Base-by-base conservation (phyloP, 2,888 invertebrate species). In the Latrodectus elegans region DNA sequence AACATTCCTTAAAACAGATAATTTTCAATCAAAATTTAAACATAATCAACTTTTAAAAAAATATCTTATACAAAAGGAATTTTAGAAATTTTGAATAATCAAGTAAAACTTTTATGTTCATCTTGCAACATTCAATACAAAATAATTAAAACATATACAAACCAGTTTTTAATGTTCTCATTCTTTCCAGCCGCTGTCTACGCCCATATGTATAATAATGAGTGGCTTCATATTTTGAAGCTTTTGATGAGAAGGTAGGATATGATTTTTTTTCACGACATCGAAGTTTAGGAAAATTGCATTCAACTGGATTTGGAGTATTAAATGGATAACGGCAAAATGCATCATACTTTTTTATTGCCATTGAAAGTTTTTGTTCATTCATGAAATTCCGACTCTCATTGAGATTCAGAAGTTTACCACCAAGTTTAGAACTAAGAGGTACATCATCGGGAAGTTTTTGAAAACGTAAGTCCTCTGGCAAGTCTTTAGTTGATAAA, bases 261-360 rank as follows among this genome's bases (percentile, higher is more conserved):
- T 87, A 87, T 6, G 55, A 60, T 53, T 80, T 80, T 26, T 86
- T 81, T 8, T 81, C 81, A 15, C 86, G 53, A 15, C 76, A 87
- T 12, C 86, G 52, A 38, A 87, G 26, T 17, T 86, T 86, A 6
- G 81, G 86, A 53, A 81, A 80, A 52, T 82, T 60, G 67, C 84
- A 84, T 4, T 49, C 17, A 26, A 49, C 26, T 12, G 64, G 76
- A 0, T 73, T 64, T 10, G 55, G 17, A 10, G 77, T n/a, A 67
- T 85, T 85, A 51, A 80, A 70, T 10, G 80, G 85, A 17, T 75
- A 74, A n/a, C 85, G 78, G 52, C 85, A 86, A 70, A 71, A 86
- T 15, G 26, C 64, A 15, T 86, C 80, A 65, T 80, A 80, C 12
- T 51, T n/a, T 17, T 75, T 75, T 60, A 86, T 38, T 12, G 75